Evolutionary conservation across 2,113 vertebrate species (phyloP).

Genomic region (Boleophthalmus pectinirostris): DNA sequence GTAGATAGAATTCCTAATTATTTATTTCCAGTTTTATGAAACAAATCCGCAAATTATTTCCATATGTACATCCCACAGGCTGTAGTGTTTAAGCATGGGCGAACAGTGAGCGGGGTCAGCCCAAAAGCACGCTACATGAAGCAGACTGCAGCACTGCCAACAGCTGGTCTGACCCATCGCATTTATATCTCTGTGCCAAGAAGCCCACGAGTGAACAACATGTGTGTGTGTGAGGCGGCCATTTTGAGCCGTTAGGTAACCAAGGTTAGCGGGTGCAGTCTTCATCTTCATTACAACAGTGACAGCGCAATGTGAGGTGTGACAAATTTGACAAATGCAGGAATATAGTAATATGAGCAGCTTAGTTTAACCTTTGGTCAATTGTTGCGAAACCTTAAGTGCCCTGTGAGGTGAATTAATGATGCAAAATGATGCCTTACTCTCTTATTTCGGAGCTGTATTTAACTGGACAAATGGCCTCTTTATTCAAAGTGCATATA

Average conservation of each 20-base stretch:
- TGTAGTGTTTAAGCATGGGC: conserved; percentile 6
- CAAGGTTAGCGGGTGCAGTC: background rate
- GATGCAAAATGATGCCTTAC: background rate
- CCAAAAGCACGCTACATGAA: background rate
- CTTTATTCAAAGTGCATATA: conserved; percentile 8
- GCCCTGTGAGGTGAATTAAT: background rate
- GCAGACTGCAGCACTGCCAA: background rate
- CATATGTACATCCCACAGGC: background rate
- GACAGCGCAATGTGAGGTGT: conserved; percentile 4
- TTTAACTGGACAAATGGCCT: conserved; percentile 7
- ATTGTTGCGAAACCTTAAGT: conserved; percentile 22
- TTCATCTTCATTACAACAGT: conserved; percentile 12
- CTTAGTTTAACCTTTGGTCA: conserved; percentile 29
- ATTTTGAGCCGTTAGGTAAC: background rate
- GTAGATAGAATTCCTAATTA: background rate
- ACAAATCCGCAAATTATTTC: background rate
- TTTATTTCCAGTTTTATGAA: conserved; percentile 10
- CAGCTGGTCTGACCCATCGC: conserved; percentile 14
- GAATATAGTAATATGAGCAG: conserved; percentile 35
- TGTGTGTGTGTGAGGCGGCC: background rate
- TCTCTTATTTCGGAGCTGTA: background rate
- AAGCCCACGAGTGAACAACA: background rate
- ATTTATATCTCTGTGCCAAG: conserved; percentile 4
- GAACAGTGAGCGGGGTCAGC: conserved; percentile 3
- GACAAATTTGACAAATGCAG: conserved; percentile 20